Base-by-base conservation (phyloP, 2,888 invertebrate genomes). In the Leistus spinibarbis region DNA sequence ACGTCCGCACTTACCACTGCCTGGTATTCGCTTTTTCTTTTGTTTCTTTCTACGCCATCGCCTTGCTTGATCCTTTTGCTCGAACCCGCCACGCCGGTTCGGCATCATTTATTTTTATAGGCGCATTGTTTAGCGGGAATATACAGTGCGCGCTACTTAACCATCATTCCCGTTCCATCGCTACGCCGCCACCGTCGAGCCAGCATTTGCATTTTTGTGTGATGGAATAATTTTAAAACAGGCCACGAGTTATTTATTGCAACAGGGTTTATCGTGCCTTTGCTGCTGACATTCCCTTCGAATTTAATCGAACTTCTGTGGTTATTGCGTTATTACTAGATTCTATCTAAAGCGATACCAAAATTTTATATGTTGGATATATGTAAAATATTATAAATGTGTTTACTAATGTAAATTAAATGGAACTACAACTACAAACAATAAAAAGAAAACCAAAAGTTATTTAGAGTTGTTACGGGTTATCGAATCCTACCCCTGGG, bases 61-160 rank as follows among this genome's bases (percentile, higher is more conserved):
- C 22, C 19, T 22, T 0, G 19, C 19, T 60, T 19, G 19, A 10
- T 60, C 20, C 10, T 17, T 16, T 4, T 57, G 16, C 7, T 16
- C 57, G 24, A 24, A 24, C 24, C 7, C 40, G 40, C 5, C 40
- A 5, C 17, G 19, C 17, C 69, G 53, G 69, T 69, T 69, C 22
- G 40, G 69, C 69, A 69, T 69, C 69, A 69, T 69, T 69, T 69
- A 69, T 69, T 69, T 69, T 69, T 69, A 69, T 69, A 27, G 69
- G 40, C 27, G 69, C 62, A 69, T 69, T 69, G 69, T 69, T 62
- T 62, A 69, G 69, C 40, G 69, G 40, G 40, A 62, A 69, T 27
- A 60, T 60, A 62, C 60, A 60, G 54, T 67, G 23, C 22, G 67
- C 54, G 22, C 54, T 40, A 60, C 62, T 40, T 24, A 69, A 40